Evolutionary conservation across 2,113 vertebrate species (phyloP).

Genomic region (Hydropotes inermis): DNA sequence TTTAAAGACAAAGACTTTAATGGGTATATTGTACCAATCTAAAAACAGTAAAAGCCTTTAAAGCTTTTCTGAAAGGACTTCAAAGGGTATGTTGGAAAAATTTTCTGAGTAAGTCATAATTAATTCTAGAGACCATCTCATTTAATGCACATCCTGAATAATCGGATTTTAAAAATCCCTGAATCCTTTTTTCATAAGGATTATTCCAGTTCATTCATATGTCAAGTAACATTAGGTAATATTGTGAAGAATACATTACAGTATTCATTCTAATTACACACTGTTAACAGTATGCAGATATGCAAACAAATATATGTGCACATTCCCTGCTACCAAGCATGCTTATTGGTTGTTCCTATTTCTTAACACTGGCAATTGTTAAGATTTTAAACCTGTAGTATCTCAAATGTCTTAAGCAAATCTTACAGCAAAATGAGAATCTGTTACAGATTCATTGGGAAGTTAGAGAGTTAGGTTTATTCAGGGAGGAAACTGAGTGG

Average conservation of each 20-base stretch:
- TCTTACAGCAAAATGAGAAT: not conserved
- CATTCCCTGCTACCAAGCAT: not conserved
- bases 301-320: not conserved
- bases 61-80: conserved; percentile 1
- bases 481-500: not conserved
- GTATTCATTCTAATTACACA: not conserved
- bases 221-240: not conserved
- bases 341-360: not conserved
- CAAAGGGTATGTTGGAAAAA: not conserved
- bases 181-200: not conserved
- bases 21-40: not conserved
- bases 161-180: not conserved
- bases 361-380: not conserved
- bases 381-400: not conserved
- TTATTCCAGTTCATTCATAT: not conserved
- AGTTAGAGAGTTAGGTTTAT: not conserved
- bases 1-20: conserved; percentile 26
- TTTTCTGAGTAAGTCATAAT: not conserved
- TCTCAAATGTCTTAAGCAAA: not conserved
- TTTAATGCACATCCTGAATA: not conserved
- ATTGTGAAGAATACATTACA: not conserved
- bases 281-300: not conserved
- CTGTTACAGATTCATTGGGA: not conserved
- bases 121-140: not conserved
- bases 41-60: not conserved